These are phyloP conservation scores for Polydesmus complanatus DNA, from an alignment of 2,888 invertebrate species.

Conservation along the genomic window DNA sequence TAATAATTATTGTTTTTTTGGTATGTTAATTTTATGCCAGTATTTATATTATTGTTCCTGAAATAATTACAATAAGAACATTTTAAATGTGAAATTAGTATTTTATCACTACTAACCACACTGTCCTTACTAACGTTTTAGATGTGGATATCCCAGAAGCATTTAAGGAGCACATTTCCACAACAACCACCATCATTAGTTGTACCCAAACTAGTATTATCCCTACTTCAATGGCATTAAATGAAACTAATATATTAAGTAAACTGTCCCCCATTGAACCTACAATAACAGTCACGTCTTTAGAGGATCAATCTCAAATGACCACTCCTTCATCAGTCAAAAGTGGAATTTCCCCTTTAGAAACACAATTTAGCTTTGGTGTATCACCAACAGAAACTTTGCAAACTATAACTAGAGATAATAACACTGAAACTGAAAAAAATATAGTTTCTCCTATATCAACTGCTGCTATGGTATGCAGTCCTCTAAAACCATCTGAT, in stretches of 20 bases:
- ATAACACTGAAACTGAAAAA: background rate
- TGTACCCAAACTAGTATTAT: background rate
- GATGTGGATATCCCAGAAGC: conserved; percentile 18
- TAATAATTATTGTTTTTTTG: no score
- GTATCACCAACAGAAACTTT: conserved; percentile 27
- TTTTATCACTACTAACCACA: conserved; percentile 18
- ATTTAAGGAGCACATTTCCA: conserved; percentile 11
- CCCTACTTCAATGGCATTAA: background rate
- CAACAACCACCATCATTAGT: conserved; percentile 7
- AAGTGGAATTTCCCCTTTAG: conserved; percentile 19
- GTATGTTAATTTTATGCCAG: no score
- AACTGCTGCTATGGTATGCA: background rate
- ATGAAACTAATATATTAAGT: conserved; percentile 11
- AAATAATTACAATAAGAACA: no score
- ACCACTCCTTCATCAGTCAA: conserved; percentile 24
- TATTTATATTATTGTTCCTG: no score
- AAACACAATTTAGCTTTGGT: conserved; percentile 26
- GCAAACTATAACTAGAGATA: background rate
- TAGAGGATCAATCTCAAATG: conserved; percentile 20
- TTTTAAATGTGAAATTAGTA: no score
- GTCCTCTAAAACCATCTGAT: background rate
- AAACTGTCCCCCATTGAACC: conserved; percentile 18
- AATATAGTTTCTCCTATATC: background rate
- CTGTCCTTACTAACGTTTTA: conserved; percentile 21
- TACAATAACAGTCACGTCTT: conserved; percentile 4